Conservation (phyloP, 2,888 invertebrate species). For the Tenthredo notha region DNA sequence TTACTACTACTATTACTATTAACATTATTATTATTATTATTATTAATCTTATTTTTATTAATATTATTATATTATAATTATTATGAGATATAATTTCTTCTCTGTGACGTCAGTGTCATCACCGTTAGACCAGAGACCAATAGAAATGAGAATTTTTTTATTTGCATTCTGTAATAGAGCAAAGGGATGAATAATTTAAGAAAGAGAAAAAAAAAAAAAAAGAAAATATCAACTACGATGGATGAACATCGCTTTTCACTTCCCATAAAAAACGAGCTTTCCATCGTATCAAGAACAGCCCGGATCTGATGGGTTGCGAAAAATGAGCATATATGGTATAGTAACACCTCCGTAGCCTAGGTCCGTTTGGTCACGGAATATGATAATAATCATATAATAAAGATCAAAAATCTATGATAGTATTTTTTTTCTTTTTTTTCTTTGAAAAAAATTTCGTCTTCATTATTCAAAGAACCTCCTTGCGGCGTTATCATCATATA, state of each 20-base stretch:
- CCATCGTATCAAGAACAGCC: conserved; percentile 47
- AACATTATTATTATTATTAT: not conserved
- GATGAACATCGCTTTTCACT: conserved; percentile 25
- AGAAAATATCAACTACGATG: not conserved
- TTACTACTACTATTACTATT: not conserved
- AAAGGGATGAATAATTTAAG: not conserved
- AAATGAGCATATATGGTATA: not conserved
- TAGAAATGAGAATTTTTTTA: not conserved
- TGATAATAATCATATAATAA: too few relatives aligned
- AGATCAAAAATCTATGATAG: too few relatives aligned
- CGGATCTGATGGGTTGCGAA: conserved; percentile 45
- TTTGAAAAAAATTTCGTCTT: not conserved
- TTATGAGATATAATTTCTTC: not conserved
- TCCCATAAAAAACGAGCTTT: conserved; percentile 43
- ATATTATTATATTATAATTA: not conserved
- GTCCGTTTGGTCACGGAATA: too few relatives aligned
- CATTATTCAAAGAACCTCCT: not conserved
- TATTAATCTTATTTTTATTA: too few relatives aligned
- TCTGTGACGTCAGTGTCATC: conserved; percentile 25
- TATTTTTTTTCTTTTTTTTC: not conserved
- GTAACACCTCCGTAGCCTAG: too few relatives aligned
- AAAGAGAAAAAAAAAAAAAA: not conserved
- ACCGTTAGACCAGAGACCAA: conserved; percentile 33
- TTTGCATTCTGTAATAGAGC: not conserved
- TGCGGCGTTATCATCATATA: not conserved